Percentiles rank a stretch among this genome's conserved stretches.
Evolutionary conservation across 2,113 vertebrate species (phyloP).

Genomic region (Dicentrarchus labrax): DNA sequence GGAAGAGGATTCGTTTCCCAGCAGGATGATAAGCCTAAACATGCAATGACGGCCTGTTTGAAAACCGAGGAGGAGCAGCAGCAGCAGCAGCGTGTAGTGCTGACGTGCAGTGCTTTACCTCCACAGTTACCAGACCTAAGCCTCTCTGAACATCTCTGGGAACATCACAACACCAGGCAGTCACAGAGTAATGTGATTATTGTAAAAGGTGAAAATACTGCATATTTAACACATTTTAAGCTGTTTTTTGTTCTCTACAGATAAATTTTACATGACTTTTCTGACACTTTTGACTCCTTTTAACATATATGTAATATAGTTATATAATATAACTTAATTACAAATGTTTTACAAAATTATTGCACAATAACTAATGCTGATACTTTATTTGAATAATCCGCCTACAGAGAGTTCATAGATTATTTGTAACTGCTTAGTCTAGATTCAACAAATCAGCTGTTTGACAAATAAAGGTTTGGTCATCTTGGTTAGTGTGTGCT

Average conservation of each 20-base stretch:
- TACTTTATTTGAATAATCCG: too few relatives aligned
- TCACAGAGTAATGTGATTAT: too few relatives aligned
- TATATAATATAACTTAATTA: neutral
- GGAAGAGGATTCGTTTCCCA: slow-evolving; percentile 69
- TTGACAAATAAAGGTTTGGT: too few relatives aligned
- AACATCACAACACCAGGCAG: neutral
- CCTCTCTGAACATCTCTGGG: neutral
- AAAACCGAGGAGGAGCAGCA: slow-evolving; percentile 37
- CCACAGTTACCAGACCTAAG: slow-evolving; percentile 6
- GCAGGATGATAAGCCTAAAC: slow-evolving; percentile 63
- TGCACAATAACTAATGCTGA: neutral
- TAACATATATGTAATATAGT: neutral
- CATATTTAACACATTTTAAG: neutral
- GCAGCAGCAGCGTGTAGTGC: slow-evolving; percentile 16
- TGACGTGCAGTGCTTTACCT: slow-evolving; percentile 23
- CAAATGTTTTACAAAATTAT: neutral
- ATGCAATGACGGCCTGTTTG: slow-evolving; percentile 46
- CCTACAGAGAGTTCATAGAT: too few relatives aligned
- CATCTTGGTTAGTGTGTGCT: too few relatives aligned
- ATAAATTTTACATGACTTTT: neutral
- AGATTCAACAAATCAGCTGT: too few relatives aligned
- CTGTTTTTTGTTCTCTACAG: neutral
- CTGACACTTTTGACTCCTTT: neutral
- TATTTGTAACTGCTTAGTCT: too few relatives aligned
- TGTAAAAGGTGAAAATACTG: neutral